Evolutionary conservation across 2,797 vertebrate genomes (phyloP).

Genomic region (Forpus xanthops): DNA sequence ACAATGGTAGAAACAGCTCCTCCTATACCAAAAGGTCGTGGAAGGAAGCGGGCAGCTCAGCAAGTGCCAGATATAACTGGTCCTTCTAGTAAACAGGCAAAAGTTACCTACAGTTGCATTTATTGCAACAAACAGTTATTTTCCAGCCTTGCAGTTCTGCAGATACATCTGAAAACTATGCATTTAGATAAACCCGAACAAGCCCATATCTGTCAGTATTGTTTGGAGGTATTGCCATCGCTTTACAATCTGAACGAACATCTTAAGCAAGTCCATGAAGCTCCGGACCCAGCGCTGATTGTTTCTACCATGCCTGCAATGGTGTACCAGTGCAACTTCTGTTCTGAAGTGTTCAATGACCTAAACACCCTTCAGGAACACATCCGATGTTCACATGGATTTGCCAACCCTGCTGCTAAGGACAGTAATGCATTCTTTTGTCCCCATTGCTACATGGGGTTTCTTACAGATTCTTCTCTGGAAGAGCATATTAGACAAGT

Average conservation of each 20-base stretch:
- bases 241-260: slow-evolving; percentile 97
- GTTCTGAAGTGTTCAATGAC: slow-evolving; percentile 92
- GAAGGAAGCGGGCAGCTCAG: slow-evolving; percentile 91
- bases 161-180: slow-evolving; percentile 98
- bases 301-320: slow-evolving; percentile 88
- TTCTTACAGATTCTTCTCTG: slow-evolving; percentile 95
- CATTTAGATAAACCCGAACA: slow-evolving; percentile 98
- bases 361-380: slow-evolving; percentile 97
- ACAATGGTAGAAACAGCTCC: slow-evolving; percentile 92
- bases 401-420: slow-evolving; percentile 92
- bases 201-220: slow-evolving; percentile 97
- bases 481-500: slow-evolving; percentile 98
- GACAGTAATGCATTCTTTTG: slow-evolving; percentile 99
- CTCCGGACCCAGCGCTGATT: slow-evolving; percentile 88
- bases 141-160: slow-evolving; percentile 94
- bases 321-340: slow-evolving; percentile 98
- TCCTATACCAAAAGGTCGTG: slow-evolving; percentile 89
- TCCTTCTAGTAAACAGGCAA: slow-evolving; percentile 89
- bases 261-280: slow-evolving; percentile 94
- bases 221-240: slow-evolving; percentile 95
- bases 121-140: slow-evolving; percentile 98
- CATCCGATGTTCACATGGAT: slow-evolving; percentile 95
- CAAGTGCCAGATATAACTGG: slow-evolving; percentile 86
- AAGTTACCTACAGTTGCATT: slow-evolving; percentile 95
- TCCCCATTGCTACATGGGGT: slow-evolving; percentile 99